Conservation (phyloP, 2,797 vertebrate species). For the Crypturellus tataupa region DNA sequence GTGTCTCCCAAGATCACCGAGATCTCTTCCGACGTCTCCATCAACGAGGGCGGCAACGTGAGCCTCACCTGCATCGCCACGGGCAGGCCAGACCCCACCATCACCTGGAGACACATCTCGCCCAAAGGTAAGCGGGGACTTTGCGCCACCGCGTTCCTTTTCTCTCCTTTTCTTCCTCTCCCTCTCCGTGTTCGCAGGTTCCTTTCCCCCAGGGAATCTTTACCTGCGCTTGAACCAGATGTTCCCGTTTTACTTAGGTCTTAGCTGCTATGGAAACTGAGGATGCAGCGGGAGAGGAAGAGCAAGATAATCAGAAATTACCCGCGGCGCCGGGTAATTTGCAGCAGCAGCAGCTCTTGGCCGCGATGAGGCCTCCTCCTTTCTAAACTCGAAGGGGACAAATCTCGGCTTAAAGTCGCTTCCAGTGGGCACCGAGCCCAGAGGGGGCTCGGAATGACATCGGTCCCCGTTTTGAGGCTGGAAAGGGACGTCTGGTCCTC, state of each 20-base stretch:
- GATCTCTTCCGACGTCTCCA: slow-evolving; percentile 85
- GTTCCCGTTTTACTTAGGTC: slow-evolving; percentile 79
- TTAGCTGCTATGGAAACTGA: slow-evolving; percentile 87
- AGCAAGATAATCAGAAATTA: slow-evolving; percentile 80
- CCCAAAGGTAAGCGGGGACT: slow-evolving; percentile 81
- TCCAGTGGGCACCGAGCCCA: not conserved
- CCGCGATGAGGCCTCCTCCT: slow-evolving; percentile 66
- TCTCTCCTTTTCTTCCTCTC: too few relatives aligned
- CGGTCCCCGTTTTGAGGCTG: not conserved
- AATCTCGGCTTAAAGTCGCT: slow-evolving; percentile 53
- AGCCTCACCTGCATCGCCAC: slow-evolving; percentile 87
- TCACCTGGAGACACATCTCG: slow-evolving; percentile 87
- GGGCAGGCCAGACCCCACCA: slow-evolving; percentile 85
- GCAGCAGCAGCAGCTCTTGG: slow-evolving; percentile 66
- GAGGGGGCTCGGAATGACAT: slow-evolving; percentile 23
- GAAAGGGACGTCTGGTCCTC: not conserved
- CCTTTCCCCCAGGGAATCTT: slow-evolving; percentile 64
- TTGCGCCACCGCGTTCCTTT: too few relatives aligned
- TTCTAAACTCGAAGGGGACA: slow-evolving; percentile 55
- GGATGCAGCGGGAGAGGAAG: slow-evolving; percentile 76
- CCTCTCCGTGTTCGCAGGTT: slow-evolving; percentile 42
- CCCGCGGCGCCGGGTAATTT: slow-evolving; percentile 80
- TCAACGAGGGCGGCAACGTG: slow-evolving; percentile 85
- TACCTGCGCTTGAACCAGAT: slow-evolving; percentile 76
- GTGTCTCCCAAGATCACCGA: slow-evolving; percentile 85